These are phyloP conservation scores for Phlogophora meticulosa DNA, from an alignment of 2,888 invertebrate genomes.

Conservation along the genomic window DNA sequence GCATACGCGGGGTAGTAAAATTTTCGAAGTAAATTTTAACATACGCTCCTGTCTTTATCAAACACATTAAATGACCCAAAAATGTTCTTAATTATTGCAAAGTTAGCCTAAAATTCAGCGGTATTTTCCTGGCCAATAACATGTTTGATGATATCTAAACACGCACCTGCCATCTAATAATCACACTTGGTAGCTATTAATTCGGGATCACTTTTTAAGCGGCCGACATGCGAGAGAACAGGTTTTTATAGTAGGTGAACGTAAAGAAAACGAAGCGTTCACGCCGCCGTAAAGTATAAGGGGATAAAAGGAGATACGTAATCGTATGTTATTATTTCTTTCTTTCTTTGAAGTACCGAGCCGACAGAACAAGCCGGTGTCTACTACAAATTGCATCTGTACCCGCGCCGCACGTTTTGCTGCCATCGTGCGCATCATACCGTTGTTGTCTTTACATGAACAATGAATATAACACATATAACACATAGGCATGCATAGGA, in stretches of 20 bases:
- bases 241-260: conserved; percentile 81
- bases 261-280: conserved; percentile 81
- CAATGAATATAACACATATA: conserved; percentile 18
- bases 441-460: conserved; percentile 26
- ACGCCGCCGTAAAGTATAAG: conserved; percentile 81
- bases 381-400: conserved; percentile 66
- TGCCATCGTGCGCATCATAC: conserved; percentile 34
- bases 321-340: conserved; percentile 88
- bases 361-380: conserved; percentile 68
- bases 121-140: conserved; percentile 2
- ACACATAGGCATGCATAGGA: neutral
- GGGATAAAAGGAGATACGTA: conserved; percentile 77
- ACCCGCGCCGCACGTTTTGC: conserved; percentile 39
- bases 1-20: no score
- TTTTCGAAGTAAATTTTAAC: no score
- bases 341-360: conserved; percentile 88
- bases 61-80: no score
- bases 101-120: no score
- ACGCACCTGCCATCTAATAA: conserved; percentile 69
- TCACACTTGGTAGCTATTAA: conserved; percentile 87
- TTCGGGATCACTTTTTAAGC: conserved; percentile 84
- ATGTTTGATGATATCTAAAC: neutral
- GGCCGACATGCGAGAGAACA: conserved; percentile 83
- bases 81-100: no score
- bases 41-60: no score